Conservation (phyloP, 2,113 vertebrate species). For the Fulica atra region DNA sequence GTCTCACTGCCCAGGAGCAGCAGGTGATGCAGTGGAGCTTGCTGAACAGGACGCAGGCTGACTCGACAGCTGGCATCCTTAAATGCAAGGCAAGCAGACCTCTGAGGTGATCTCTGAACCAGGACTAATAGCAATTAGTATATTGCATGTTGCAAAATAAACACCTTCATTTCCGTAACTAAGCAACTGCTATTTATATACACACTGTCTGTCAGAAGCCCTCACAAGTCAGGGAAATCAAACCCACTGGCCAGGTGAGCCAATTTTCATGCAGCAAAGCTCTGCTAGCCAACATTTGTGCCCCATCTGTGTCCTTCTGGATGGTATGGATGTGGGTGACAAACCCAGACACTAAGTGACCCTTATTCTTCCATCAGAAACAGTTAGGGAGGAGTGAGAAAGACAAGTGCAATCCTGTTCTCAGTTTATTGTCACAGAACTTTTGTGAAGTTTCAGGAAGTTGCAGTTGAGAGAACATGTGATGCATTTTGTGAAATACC, state of each 20-base stretch:
- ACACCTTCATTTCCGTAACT: not conserved
- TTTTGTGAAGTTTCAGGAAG: not conserved
- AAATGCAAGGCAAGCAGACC: accelerated
- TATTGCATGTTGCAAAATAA: not conserved
- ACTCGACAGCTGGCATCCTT: not conserved
- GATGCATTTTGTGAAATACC: not conserved
- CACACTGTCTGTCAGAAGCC: not conserved
- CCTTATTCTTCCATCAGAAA: not conserved
- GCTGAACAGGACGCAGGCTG: accelerated
- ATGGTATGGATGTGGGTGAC: not conserved
- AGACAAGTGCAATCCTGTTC: accelerated
- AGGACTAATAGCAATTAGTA: not conserved
- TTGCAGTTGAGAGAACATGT: accelerated
- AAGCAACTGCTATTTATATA: not conserved
- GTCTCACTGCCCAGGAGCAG: not conserved
- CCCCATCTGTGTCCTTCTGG: not conserved
- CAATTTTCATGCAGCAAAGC: not conserved
- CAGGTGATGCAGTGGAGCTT: not conserved
- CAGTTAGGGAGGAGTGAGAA: not conserved
- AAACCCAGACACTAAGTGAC: not conserved
- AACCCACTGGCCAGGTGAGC: accelerated
- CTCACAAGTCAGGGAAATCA: not conserved
- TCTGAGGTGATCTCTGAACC: not conserved
- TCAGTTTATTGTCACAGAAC: not conserved
- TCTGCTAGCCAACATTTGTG: not conserved